Conservation (phyloP, 2,113 vertebrate genomes). For the Forbesichthys papilliferus region DNA sequence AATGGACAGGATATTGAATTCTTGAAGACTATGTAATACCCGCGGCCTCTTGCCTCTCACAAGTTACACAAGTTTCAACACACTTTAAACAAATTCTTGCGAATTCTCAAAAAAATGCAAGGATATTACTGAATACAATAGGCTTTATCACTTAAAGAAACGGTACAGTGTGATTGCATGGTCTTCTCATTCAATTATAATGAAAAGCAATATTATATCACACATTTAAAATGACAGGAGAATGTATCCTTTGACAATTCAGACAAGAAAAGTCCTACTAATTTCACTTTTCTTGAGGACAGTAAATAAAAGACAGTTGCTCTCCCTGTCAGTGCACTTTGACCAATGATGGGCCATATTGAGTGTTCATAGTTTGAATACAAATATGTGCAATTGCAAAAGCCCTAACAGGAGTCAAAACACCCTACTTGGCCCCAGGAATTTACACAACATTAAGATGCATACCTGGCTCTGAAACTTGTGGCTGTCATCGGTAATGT, state of each 20-base stretch:
- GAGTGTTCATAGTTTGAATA: constrained; percentile 16
- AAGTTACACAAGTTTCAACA: constrained; percentile 21
- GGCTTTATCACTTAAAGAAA: not conserved
- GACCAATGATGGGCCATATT: constrained; percentile 14
- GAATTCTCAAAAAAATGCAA: constrained; percentile 1
- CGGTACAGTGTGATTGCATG: not conserved
- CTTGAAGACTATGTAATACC: constrained; percentile 47
- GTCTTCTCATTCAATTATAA: not conserved
- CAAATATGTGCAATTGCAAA: constrained; percentile 10
- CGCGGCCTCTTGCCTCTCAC: constrained; percentile 1
- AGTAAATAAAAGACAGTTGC: not conserved
- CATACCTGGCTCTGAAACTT: constrained; percentile 48
- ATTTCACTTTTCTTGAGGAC: not conserved
- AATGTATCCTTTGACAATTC: not conserved
- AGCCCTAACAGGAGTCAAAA: constrained; percentile 52
- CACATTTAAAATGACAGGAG: not conserved
- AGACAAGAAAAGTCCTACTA: not conserved
- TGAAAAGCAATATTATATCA: constrained; percentile 8
- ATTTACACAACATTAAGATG: constrained; percentile 35
- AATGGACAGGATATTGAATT: constrained; percentile 68
- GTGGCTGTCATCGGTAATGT: constrained; percentile 25
- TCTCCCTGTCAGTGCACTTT: not conserved
- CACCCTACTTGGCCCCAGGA: constrained; percentile 39
- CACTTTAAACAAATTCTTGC: not conserved
- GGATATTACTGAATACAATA: constrained; percentile 16